Conservation (phyloP, 2,888 invertebrate genomes). For the Cryptops parisi region DNA sequence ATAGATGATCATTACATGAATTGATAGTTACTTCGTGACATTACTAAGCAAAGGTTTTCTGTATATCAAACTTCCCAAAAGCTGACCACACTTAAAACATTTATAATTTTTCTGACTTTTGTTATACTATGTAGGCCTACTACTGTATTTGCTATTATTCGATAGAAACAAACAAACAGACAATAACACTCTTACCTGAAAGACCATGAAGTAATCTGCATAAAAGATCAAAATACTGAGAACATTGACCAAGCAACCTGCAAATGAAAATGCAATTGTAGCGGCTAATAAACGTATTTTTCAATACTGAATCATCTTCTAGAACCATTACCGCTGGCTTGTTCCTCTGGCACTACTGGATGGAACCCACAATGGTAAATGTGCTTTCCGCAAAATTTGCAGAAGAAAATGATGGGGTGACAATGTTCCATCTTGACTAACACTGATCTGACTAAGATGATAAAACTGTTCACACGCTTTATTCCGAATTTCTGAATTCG, state of each 20-base stretch:
- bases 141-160: background rate
- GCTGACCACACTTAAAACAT: too few relatives aligned
- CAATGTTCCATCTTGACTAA: constrained; percentile 7
- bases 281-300: too few relatives aligned
- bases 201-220: constrained; percentile 31
- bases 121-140: background rate
- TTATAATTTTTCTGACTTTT: too few relatives aligned
- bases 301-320: too few relatives aligned
- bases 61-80: too few relatives aligned
- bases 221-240: constrained; percentile 36
- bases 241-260: constrained; percentile 32
- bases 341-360: constrained; percentile 32
- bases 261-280: constrained; percentile 2
- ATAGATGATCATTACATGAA: too few relatives aligned
- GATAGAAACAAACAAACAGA: background rate
- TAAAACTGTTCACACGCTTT: constrained; percentile 33
- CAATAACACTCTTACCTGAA: constrained; percentile 24
- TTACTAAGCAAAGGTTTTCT: too few relatives aligned
- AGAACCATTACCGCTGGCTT: constrained; percentile 30
- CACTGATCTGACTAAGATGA: constrained; percentile 27
- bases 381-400: constrained; percentile 33
- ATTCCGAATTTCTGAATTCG: constrained; percentile 30
- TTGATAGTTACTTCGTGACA: too few relatives aligned
- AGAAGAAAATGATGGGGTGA: constrained; percentile 27
- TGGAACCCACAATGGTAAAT: constrained; percentile 37